Evolutionary conservation across 2,797 vertebrate species (phyloP), one percentile per base, ranked within the genome.

Genomic region (Lithobates sylvaticus): DNA sequence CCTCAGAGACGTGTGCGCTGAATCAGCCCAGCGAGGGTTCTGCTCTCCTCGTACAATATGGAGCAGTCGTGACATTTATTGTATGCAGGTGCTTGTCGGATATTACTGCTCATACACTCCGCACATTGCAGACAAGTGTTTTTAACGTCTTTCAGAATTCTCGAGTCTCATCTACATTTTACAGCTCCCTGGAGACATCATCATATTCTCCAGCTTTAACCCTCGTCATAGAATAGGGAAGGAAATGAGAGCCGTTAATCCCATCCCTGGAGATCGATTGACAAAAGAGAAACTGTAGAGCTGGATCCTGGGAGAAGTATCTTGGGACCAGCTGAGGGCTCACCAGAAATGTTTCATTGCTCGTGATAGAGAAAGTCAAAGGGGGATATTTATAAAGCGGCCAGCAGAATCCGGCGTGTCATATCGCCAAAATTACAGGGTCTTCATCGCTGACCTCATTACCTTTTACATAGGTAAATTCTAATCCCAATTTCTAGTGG

Each of bases 151-250:
- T 10, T 23, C 54, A 23, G 16, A 23, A 58, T 58, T 58, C 54
- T 61, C 61, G 27, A n/a, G 75, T 21, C 34, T 83, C 70, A 21
- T 39, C 39, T 18, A 5, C 34, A 47, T 54, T 61, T 77, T 84
- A 78, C 67, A 13, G 83, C 75, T 77, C 75, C 67, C 83, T 29
- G 23, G 9, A 68, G 83, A 26, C 44, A 12, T 3, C 65, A 71
- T 71, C 54, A 69, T 36, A 42, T 77, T 69, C 75, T 68, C 54
- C 27, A 12, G 34, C 58, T 76, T 36, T 77, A 70, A 77, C 83
- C 67, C 83, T 44, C 58, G 16, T 61, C 50, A 10, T 69, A 42
- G 18, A 32, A 77, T 27, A 69, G 21, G 39, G 32, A 15, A 54
- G 65, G 42, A 77, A 77, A 68, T 77, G 39, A 9, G 58, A 29